Evolutionary conservation across 2,797 vertebrate genomes (phyloP), one percentile per base, ranked within the genome.

Genomic region (Melopsittacus undulatus): DNA sequence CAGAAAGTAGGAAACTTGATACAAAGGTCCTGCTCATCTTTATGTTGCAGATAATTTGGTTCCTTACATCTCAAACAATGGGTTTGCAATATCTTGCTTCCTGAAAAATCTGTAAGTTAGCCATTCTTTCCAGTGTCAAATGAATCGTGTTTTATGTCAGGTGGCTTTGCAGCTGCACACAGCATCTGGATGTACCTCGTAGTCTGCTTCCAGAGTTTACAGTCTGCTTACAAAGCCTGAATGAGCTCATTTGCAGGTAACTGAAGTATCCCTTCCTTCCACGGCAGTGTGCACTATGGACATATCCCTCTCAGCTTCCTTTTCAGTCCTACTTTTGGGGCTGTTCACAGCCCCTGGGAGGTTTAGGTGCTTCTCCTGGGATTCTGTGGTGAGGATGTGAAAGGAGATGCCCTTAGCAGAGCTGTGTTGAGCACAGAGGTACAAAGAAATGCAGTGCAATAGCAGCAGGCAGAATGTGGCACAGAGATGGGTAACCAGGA

Each of bases 221-320:
- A 9, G 8, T 8, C 62, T 78, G 52, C 67, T 83, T 46, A 42
- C 62, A 95, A 67, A 73, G 38, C 36, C 40, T 67, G 40, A 61
- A 84, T 10, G 45, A 80, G 20, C 13, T 57, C 19, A 43, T 85
- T 22, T 67, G 45, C 43, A 67, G 57, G 51, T 63, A 36, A 43
- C 43, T 67, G 12, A 4, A 38, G 24, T 42, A 68, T 46, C 14
- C 13, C 22, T 70, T 14, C 46, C 23, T 68, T 52, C 40, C 23
- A 13, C 0, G 1, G 59, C 70, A 56, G 21, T 3, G 8, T 19
- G 13, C 5, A 4, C 61, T 36, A 9, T 8, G 30, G 36, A 46
- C 75, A 7, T 21, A 70, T 19, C 12, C 11, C 29, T 68, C 73
- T 66, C 63, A 36, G 32, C 27, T 90, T 64, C 20, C 32, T 76